phyloP scores from a whole-genome alignment of 30 jellyfish, hydroid and myxozoan genomes.

The Nemopilema nomurai region DNA sequence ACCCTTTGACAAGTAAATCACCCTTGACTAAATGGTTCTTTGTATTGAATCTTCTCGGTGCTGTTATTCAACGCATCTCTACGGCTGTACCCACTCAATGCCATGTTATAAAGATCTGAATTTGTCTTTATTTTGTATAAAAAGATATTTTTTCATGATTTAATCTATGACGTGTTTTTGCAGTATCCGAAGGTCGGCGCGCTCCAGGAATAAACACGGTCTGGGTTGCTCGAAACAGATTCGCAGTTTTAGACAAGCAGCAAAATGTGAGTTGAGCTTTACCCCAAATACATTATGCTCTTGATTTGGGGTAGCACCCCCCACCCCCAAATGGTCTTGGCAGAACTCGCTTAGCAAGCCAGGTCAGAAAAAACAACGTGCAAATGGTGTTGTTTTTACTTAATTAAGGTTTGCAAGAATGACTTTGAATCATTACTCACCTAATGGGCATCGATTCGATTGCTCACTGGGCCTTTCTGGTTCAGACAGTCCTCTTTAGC shows the following conservation, averaged over 20 bases:
- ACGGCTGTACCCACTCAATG: too few relatives aligned
- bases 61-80: too few relatives aligned
- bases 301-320: too few relatives aligned
- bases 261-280: conserved; percentile 71
- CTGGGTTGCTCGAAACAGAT: conserved; percentile 98
- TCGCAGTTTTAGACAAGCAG: conserved; percentile 93
- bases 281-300: background rate
- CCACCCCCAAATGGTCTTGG: background rate
- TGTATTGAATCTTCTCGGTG: too few relatives aligned
- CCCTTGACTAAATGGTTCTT: too few relatives aligned
- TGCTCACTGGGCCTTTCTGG: conserved; percentile 23
- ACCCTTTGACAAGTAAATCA: too few relatives aligned
- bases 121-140: too few relatives aligned
- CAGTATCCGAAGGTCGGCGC: conserved; percentile 90
- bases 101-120: too few relatives aligned
- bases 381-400: background rate
- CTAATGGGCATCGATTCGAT: background rate
- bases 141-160: background rate
- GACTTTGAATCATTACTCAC: conserved; percentile 17
- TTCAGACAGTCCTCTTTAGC: background rate
- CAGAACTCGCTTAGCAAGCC: background rate
- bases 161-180: background rate
- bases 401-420: background rate
- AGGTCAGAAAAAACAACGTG: background rate
- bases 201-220: conserved; percentile 90